phyloP scores from a whole-genome alignment of 2,888 invertebrate species.

The Orchesellides sinensis region DNA sequence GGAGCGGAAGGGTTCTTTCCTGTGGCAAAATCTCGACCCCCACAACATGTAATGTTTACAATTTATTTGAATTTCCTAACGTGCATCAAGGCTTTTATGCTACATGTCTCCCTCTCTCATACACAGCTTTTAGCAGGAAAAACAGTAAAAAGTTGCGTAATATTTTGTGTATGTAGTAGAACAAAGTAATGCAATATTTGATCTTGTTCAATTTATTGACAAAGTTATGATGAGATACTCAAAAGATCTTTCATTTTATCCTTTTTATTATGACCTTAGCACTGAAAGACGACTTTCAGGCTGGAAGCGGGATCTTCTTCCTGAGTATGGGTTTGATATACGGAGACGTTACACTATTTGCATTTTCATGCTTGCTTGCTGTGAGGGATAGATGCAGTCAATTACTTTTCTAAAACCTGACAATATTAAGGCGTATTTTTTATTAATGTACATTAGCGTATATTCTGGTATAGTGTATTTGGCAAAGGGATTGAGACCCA shows the following conservation, averaged over 20 bases:
- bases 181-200: constrained; percentile 21
- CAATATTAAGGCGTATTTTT: not conserved
- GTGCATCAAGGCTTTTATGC: not conserved
- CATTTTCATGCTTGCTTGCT: too few species aligned
- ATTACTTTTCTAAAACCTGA: constrained; percentile 3
- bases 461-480: not conserved
- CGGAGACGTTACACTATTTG: not conserved
- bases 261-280: not conserved
- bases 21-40: constrained; percentile 55
- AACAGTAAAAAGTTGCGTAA: not conserved
- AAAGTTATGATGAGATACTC: not conserved
- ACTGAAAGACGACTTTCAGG: not conserved
- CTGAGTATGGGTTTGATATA: not conserved
- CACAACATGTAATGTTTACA: constrained; percentile 42
- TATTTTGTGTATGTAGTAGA: not conserved
- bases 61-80: constrained; percentile 53
- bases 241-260: not conserved
- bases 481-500: not conserved
- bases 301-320: not conserved
- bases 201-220: constrained; percentile 26
- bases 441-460: too few species aligned
- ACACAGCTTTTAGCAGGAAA: not conserved
- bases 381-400: too few species aligned
- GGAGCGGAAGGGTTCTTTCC: constrained; percentile 49
- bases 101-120: not conserved